phyloP scores from a whole-genome alignment of 2,113 vertebrate species.

The Bubo bubo region DNA sequence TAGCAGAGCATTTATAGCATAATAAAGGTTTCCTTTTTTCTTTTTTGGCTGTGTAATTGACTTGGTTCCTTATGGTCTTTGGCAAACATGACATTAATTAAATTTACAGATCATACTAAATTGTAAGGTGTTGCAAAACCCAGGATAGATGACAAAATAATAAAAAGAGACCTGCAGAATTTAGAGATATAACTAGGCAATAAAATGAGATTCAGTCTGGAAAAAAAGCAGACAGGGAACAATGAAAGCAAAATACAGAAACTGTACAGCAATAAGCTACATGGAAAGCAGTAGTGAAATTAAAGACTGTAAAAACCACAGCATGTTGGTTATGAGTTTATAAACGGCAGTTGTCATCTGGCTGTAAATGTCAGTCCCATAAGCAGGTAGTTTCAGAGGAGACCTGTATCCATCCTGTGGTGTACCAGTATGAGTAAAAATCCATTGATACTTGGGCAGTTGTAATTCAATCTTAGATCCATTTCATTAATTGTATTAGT shows the following conservation, averaged over 20 bases:
- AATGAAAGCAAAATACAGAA: conserved; percentile 26
- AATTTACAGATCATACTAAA: conserved; percentile 57
- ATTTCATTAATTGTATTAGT: not conserved
- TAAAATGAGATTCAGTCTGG: conserved; percentile 27
- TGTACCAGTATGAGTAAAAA: not conserved
- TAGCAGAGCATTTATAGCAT: conserved; percentile 13
- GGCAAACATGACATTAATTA: conserved; percentile 44
- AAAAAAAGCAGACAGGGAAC: conserved; percentile 14
- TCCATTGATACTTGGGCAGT: not conserved
- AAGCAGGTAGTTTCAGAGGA: not conserved
- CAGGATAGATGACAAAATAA: conserved; percentile 36
- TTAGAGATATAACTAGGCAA: conserved; percentile 25
- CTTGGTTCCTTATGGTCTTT: conserved; percentile 35
- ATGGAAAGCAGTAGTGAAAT: not conserved
- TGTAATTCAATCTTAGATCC: not conserved
- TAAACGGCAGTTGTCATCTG: not conserved
- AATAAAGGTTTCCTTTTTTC: not conserved
- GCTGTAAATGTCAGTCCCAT: not conserved
- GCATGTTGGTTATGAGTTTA: not conserved
- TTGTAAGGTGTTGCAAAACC: conserved; percentile 38
- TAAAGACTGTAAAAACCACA: not conserved
- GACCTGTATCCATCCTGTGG: not conserved
- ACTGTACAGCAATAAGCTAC: not conserved
- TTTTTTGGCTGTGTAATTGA: conserved; percentile 27
- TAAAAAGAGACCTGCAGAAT: conserved; percentile 44